Percentiles rank a stretch among this genome's conserved stretches.
Evolutionary conservation across 1,140 invertebrate species (phyloP).

Genomic region (Caenorhabditis remanei): DNA sequence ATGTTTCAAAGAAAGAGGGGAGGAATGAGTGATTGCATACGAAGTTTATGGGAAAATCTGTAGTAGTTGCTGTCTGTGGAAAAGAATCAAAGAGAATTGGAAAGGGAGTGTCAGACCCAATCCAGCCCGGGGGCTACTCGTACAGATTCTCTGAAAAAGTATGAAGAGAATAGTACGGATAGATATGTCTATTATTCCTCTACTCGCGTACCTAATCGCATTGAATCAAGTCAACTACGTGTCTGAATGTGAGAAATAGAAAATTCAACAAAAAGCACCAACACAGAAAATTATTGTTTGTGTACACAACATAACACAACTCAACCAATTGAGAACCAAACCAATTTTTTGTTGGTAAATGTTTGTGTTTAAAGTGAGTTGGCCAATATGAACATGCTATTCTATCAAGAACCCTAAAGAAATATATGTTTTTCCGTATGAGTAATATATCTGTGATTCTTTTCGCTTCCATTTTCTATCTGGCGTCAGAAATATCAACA

Average conservation of each 20-base stretch:
- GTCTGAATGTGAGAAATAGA: not conserved
- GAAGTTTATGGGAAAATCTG: conserved; percentile 53
- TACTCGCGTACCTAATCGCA: not conserved
- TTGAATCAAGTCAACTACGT: not conserved
- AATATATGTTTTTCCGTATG: not conserved
- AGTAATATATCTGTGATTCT: conserved; percentile 25
- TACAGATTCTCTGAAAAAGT: conserved; percentile 1
- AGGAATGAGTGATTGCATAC: conserved; percentile 41
- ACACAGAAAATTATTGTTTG: conserved; percentile 5
- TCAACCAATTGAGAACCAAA: not conserved
- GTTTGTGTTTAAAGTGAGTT: conserved; percentile 15
- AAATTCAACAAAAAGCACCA: not conserved
- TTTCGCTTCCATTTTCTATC: not conserved
- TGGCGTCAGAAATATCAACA: conserved; percentile 25
- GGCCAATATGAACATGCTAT: not conserved
- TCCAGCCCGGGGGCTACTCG: conserved; percentile 33
- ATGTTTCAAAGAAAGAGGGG: conserved; percentile 1
- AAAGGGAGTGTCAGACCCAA: conserved; percentile 40
- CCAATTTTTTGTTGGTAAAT: conserved; percentile 18
- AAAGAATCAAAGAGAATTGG: not conserved
- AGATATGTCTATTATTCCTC: conserved; percentile 7
- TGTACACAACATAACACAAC: not conserved
- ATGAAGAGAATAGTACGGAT: not conserved
- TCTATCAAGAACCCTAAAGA: not conserved
- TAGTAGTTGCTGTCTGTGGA: conserved; percentile 8